Conservation (phyloP, 2,113 vertebrate species). For the Trochalopteron elliotii region DNA sequence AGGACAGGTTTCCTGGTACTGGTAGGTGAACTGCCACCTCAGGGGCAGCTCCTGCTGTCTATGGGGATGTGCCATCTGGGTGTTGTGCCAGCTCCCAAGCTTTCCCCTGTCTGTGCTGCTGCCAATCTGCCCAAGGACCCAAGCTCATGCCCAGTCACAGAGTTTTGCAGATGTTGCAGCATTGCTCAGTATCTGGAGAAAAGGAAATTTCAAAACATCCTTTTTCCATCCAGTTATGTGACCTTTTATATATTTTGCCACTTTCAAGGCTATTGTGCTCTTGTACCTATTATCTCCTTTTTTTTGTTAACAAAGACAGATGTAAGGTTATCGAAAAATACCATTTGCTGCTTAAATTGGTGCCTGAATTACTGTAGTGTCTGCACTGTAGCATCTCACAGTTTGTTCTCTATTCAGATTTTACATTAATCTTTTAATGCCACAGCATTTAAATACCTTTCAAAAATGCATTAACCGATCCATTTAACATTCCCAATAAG, state of each 20-base stretch:
- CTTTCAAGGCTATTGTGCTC: neutral
- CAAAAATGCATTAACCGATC: constrained; percentile 3
- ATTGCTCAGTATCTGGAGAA: neutral
- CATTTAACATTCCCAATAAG: neutral
- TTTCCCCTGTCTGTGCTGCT: rapidly evolving
- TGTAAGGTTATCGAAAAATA: neutral
- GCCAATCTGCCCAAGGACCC: neutral
- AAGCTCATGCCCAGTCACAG: neutral
- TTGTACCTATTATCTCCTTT: neutral
- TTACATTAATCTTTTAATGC: neutral
- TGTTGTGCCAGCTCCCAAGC: neutral
- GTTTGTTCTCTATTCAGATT: neutral
- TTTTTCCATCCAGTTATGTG: neutral
- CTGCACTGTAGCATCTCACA: neutral
- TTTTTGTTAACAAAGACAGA: neutral
- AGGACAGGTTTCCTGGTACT: neutral
- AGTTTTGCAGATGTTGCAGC: neutral
- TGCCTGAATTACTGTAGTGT: neutral
- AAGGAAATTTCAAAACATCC: neutral
- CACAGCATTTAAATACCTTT: neutral
- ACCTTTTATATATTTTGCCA: neutral
- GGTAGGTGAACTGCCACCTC: neutral
- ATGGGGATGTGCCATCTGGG: neutral
- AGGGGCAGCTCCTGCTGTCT: neutral
- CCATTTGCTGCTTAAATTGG: neutral